Evolutionary conservation across 2,888 invertebrate species (phyloP).

Genomic region (Neoaliturus tenellus): DNA sequence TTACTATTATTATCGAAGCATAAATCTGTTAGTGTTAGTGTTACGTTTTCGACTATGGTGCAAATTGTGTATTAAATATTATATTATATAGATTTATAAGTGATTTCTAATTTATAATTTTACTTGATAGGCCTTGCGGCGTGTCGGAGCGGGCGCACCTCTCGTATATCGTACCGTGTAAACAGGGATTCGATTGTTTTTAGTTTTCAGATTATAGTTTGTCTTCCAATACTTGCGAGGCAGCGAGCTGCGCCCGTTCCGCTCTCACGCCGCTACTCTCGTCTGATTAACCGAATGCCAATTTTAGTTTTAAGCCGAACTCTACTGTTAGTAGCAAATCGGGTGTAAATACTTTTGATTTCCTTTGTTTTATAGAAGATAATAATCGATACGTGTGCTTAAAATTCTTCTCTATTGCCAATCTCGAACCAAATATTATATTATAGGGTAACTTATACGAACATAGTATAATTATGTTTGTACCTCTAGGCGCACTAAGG

Average conservation of each 20-base stretch:
- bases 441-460: conserved; percentile 60
- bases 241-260: conserved; percentile 34
- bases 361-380: conserved; percentile 43
- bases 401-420: conserved; percentile 65
- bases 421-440: conserved; percentile 67
- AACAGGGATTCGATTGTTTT: conserved; percentile 33
- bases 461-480: conserved; percentile 54
- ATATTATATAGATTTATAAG: conserved; percentile 58
- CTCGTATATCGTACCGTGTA: background rate
- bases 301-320: conserved; percentile 54
- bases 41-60: conserved; percentile 56
- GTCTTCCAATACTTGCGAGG: conserved; percentile 51
- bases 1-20: conserved; percentile 53
- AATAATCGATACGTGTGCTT: conserved; percentile 62
- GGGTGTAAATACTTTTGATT: conserved; percentile 49
- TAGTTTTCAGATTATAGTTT: conserved; percentile 46
- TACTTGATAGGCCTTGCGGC: conserved; percentile 51
- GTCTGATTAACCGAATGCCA: conserved; percentile 57
- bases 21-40: conserved; percentile 55
- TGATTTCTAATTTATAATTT: conserved; percentile 55
- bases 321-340: background rate
- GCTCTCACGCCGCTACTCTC: conserved; percentile 11
- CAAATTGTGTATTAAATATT: conserved; percentile 56
- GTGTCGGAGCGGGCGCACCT: background rate
- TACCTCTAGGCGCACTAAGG: conserved; percentile 57